Evolutionary conservation across 1,140 invertebrate genomes (phyloP), one percentile per base, ranked within the genome.

Genomic region (Ctenoplectra terminalis): DNA sequence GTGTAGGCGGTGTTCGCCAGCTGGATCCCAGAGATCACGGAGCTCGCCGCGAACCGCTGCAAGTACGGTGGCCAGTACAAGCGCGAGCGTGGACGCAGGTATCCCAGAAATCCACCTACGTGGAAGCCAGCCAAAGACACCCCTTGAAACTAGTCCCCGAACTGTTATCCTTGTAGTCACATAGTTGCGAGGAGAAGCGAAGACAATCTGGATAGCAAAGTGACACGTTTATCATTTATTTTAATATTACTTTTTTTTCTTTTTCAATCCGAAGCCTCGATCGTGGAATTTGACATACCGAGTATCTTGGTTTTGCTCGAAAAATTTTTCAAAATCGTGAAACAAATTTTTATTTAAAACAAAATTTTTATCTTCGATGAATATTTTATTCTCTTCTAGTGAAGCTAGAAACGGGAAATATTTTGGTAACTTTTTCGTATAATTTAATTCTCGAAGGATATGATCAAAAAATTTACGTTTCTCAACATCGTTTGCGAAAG

Each of bases 21-120:
- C 96, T 99, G 98, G 97, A 98, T 99, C 95, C 98, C 98, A 94
- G 98, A 99, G 96, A 99, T 99, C 95, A 98, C 98, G 94, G 98
- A 99, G 95, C 97, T 99, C 95, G 97, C 98, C 95, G 98, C 98
- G 94, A 98, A 98, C 95, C 96, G 98, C 94, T 97, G 98, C 96
- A 99, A 99, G 96, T 99, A 99, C 96, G 98, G 98, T 96, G 98
- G 98, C 95, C 97, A 97, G 94, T 99, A 98, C 96, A 98, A 97
- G 96, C 98, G 98, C 96, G 98, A 99, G 96, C 96, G 98, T 95
- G 98, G 98, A 96, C 98, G 98, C 97, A 98, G 98, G 98, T 98
- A 98, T 95, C 95, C 92, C 85, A 90, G 75, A 90, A 90, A 90
- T 91, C 89, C 90, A 92, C 86, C 85, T 89, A 91, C 71, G 87